Base-by-base conservation (phyloP, 2,888 invertebrate species). In the Cactoblastis cactorum region DNA sequence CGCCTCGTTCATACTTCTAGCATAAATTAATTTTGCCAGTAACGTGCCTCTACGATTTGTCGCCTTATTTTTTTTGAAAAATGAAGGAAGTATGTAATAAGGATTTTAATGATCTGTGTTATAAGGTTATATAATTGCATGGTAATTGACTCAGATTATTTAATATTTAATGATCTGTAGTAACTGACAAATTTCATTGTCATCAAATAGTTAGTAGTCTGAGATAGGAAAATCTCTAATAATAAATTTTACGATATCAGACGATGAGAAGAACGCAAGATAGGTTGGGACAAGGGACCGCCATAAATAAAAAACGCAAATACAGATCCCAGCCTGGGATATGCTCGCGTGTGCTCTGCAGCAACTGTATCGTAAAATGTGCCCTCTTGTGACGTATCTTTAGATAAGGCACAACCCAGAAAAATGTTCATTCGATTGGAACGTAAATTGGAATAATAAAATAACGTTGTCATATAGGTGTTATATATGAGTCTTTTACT, bases 261-360 rank as follows among this genome's bases (percentile, higher is more conserved):
- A 15, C 14, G 45, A 33, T 32, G n/a, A 19, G 32, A 46, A 12
- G 12, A 22, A 32, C 12, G 33, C 3, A 12, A 34, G n/a, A 22
- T n/a, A 46, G n/a, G n/a, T n/a, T n/a, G n/a, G n/a, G n/a, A n/a
- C 32, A 34, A 33, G 11, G 19, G 9, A 5, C 34, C 28, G 41
- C 18, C 46, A 49, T 49, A 53, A 53, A 53, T 53, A 49, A 49
- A 32, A 38, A 50, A 38, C 35, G 45, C 32, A 32, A 24, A 45
- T 50, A 45, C 5, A 47, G 6, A 33, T 22, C 34, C 28, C 45
- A 18, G 37, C n/a, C 32, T 32, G 37, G 32, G 24, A 19, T 37
- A 32, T 14, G 38, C 41, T 41, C 19, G 24, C 14, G 12, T 19
- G 19, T 22, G 15, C 17, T 37, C 37, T 24, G 15, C 28, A 39